phyloP scores from a whole-genome alignment of 1,140 invertebrate species.

The Dreissena rostriformis region DNA sequence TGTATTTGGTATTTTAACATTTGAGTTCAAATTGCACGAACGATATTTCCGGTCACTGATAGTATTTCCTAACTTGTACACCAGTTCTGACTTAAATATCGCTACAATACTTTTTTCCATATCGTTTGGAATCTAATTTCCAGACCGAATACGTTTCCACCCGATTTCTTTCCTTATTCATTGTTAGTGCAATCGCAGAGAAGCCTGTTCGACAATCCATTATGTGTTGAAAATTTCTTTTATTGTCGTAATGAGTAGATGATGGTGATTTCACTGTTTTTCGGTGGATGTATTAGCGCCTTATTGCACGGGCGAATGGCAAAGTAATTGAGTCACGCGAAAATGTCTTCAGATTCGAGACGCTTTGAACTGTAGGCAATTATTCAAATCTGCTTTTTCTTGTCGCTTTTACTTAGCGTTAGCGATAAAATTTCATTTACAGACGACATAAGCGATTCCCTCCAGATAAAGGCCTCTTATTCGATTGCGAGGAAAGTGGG shows the following conservation, averaged over 20 bases:
- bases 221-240: slow-evolving; percentile 59
- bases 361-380: slow-evolving; percentile 40
- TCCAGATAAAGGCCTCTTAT: slow-evolving; percentile 35
- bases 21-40: too few species aligned
- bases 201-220: slow-evolving; percentile 35
- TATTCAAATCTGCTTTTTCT: slow-evolving; percentile 53
- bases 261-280: slow-evolving; percentile 52
- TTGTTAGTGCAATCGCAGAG: slow-evolving; percentile 40
- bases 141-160: slow-evolving; percentile 48
- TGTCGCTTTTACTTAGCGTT: slow-evolving; percentile 56
- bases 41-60: too few species aligned
- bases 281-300: slow-evolving; percentile 51
- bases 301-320: slow-evolving; percentile 54
- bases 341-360: slow-evolving; percentile 2
- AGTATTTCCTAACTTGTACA: too few species aligned
- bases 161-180: slow-evolving; percentile 52
- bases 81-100: too few species aligned
- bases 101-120: slow-evolving; percentile 27
- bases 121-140: slow-evolving; percentile 57
- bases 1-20: too few species aligned
- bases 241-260: slow-evolving; percentile 52
- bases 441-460: slow-evolving; percentile 45
- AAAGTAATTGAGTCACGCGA: slow-evolving; percentile 56
- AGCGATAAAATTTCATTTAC: slow-evolving; percentile 58
- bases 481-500: slow-evolving; percentile 25